A percentile compares a stretch with the other conserved stretches of the same genome.
Evolutionary conservation across 2,797 vertebrate genomes (phyloP).

Genomic region (Neomorphus geoffroyi): DNA sequence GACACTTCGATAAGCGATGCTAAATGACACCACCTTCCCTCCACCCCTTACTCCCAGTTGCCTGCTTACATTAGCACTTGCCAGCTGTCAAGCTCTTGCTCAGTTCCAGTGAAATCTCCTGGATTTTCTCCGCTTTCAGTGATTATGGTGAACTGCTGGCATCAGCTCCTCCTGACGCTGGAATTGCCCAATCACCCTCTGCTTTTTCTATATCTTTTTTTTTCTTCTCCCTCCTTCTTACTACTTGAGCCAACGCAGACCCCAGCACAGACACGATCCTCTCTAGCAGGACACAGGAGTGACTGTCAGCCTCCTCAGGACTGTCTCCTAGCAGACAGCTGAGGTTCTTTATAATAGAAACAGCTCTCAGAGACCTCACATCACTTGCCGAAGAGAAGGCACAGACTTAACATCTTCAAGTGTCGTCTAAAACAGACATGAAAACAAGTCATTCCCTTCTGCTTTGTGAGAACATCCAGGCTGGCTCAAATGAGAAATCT

Average conservation of each 20-base stretch:
- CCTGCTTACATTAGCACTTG: conserved; percentile 37
- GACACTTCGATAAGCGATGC: not conserved
- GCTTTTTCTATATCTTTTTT: not conserved
- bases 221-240: not conserved
- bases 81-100: conserved; percentile 43
- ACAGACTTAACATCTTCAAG: not conserved
- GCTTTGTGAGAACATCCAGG: not conserved
- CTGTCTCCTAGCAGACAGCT: not conserved
- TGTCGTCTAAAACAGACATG: not conserved
- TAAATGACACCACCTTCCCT: not conserved
- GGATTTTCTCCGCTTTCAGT: not conserved
- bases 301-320: not conserved
- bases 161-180: not conserved
- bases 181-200: not conserved
- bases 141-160: not conserved
- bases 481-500: not conserved
- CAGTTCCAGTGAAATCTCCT: conserved; percentile 10
- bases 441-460: not conserved
- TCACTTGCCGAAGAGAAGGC: not conserved
- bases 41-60: not conserved
- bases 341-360: not conserved
- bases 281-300: not conserved
- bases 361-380: not conserved
- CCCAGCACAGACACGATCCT: not conserved
- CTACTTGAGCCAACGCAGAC: not conserved